Base-by-base conservation (phyloP, 2,797 vertebrate species). In the Girardinus metallicus region DNA sequence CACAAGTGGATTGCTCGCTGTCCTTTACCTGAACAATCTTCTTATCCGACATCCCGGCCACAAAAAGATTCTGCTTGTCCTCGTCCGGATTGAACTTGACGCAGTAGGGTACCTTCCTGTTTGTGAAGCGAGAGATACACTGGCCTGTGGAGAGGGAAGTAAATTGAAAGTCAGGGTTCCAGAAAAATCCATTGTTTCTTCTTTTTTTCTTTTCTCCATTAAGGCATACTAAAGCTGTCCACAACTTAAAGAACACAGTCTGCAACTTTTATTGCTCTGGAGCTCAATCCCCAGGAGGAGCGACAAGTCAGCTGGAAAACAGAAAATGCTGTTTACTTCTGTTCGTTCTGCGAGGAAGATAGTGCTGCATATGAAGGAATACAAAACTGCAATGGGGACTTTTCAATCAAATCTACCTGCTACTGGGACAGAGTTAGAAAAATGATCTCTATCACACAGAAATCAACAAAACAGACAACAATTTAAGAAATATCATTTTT, bases 81-180 rank as follows among this genome's bases (percentile, higher is more conserved):
- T 99, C 97, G 5, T 99, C 98, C 10, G 98, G 98, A 93, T 99
- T 99, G 94, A 99, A 99, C 91, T 99, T 99, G 81, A 99, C 98
- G 87, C 98, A 99, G 77, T 99, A 99, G 1, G 98, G 98, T 66
- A 99, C 98, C 92, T 99, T 99, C 85, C 97, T 94, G 92, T 99
- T 99, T 83, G 98, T 99, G 94, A 99, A 99, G 89, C 95, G 96
- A 73, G 97, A 96, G 94, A 99, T 97, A 84, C 98, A 99, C 15
- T 99, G 95, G 80, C 98, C 98, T 99, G 90, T 81, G 87, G 85
- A 89, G 84, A 18, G 68, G 43, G 12, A 83, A 66, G 66, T 2
- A 49, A 77, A 86, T 43, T 74, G 80, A 90, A 90, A 84, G 66
- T 90, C 71, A 86, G 73, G 51, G 73, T 73, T 77, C 57, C 70